Base-by-base conservation (phyloP, 2,888 invertebrate species). In the Apotomis capreana region DNA sequence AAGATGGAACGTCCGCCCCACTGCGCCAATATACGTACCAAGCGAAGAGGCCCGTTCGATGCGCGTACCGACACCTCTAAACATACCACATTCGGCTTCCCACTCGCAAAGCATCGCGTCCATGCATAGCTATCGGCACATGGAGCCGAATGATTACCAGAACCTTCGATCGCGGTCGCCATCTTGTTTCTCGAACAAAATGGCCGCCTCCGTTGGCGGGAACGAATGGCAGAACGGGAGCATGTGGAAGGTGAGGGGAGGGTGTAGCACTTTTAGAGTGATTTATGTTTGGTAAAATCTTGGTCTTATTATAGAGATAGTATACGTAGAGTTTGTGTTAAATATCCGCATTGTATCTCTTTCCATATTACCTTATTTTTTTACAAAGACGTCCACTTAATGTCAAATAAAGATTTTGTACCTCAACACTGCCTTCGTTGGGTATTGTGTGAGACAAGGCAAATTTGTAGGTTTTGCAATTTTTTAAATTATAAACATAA, bases 201-300 rank as follows among this genome's bases (percentile, higher is more conserved):
- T 93, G 94, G 90, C 91, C 80, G 88, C 92, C 75, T 90, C 92
- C 74, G 88, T 90, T 85, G 91, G 92, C 86, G 88, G 88, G 77
- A 92, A 91, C 87, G 93, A 92, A 79, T 94, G 94, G 94, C 89
- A 91, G 79, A 87, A 89, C 78, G 79, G 81, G 76, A 88, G 84
- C 81, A 87, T 90, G 74, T 94, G 94, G 94, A 94, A 94, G 94
- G 94, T 94, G 93, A 93, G 93, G 92, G 92, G 90, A 86, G 90
- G 91, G 93, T 79, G 78, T 80, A 81, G 78, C 83, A 84, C 84
- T 83, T 76, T 78, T 87, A 84, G 83, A 83, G 84, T 86, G 84
- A 78, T 83, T 81, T 79, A 79, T 76, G 83, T 89, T 87, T 87
- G 83, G 89, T 91, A 87, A 92, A 91, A 90, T 92, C 92, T 88